Conservation (phyloP, 1,140 invertebrate genomes). For the Drosophila pseudoananassae region DNA sequence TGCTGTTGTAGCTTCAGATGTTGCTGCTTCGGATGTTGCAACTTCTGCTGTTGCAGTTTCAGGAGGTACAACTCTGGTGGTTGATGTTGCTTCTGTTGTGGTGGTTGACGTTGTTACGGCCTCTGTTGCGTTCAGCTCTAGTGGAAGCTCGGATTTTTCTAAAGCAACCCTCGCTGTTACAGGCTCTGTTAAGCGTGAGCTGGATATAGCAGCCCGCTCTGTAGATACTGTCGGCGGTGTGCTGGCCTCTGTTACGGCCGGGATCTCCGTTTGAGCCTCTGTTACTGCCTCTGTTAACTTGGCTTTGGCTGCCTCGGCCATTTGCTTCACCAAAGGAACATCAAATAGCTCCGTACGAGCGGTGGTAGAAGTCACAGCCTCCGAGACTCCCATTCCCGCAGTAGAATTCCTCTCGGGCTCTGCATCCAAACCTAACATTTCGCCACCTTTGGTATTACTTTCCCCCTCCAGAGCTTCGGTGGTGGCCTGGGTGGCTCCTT, state of each 20-base stretch:
- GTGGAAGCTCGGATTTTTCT: not conserved
- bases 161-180: conserved; percentile 28
- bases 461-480: conserved; percentile 31
- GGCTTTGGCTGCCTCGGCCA: conserved; percentile 10
- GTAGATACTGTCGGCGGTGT: not conserved
- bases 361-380: not conserved
- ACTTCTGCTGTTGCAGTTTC: not conserved
- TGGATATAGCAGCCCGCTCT: not conserved
- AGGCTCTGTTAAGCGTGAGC: not conserved
- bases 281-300: conserved; percentile 13
- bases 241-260: conserved; percentile 5
- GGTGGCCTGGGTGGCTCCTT: conserved; percentile 44
- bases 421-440: not conserved
- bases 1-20: not conserved
- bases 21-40: conserved; percentile 9
- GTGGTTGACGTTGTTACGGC: not conserved
- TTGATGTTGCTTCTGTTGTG: conserved; percentile 8
- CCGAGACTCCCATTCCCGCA: not conserved
- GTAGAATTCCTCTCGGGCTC: not conserved
- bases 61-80: not conserved
- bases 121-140: not conserved
- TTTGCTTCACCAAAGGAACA: conserved; percentile 24
- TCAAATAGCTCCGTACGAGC: conserved; percentile 7
- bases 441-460: not conserved
- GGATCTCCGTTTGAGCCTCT: conserved; percentile 10